A percentile compares a stretch with the other conserved stretches of the same genome.
These are phyloP conservation scores for Aquatica leii DNA, from an alignment of 2,888 invertebrate species.

Conservation along the genomic window DNA sequence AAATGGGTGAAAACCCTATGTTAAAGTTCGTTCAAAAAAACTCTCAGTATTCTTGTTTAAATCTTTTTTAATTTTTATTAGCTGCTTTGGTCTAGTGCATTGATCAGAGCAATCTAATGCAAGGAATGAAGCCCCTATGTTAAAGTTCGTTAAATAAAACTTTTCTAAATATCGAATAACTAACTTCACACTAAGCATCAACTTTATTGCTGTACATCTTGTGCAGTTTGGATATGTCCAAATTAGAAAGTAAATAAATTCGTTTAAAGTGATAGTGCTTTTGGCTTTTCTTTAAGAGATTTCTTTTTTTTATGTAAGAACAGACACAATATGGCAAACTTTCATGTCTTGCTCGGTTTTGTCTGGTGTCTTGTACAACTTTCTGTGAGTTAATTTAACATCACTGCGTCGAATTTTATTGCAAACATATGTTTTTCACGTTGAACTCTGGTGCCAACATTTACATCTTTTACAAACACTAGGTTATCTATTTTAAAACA, in stretches of 20 bases:
- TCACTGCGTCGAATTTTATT: neutral
- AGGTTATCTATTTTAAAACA: too few relatives aligned
- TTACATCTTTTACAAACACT: neutral
- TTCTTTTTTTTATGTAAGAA: neutral
- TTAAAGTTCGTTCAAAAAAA: conserved; percentile 2
- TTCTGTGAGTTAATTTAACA: neutral
- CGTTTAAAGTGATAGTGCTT: neutral
- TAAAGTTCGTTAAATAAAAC: too few relatives aligned
- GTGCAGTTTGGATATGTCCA: too few relatives aligned
- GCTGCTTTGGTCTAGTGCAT: too few relatives aligned
- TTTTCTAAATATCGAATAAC: neutral
- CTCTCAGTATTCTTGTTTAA: too few relatives aligned
- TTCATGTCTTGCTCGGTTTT: too few relatives aligned
- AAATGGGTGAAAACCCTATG: neutral
- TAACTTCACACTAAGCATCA: neutral
- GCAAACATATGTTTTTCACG: conserved; percentile 5
- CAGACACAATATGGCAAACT: too few relatives aligned
- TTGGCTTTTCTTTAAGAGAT: neutral
- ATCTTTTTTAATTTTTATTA: too few relatives aligned
- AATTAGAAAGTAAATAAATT: conserved; percentile 6
- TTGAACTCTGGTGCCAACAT: neutral
- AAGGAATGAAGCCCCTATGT: too few relatives aligned
- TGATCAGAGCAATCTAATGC: too few relatives aligned
- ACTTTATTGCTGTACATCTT: neutral
- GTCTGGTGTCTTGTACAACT: conserved; percentile 1